These are phyloP conservation scores for Pogoniulus pusillus DNA, from an alignment of 2,797 vertebrate species.

Conservation along the genomic window DNA sequence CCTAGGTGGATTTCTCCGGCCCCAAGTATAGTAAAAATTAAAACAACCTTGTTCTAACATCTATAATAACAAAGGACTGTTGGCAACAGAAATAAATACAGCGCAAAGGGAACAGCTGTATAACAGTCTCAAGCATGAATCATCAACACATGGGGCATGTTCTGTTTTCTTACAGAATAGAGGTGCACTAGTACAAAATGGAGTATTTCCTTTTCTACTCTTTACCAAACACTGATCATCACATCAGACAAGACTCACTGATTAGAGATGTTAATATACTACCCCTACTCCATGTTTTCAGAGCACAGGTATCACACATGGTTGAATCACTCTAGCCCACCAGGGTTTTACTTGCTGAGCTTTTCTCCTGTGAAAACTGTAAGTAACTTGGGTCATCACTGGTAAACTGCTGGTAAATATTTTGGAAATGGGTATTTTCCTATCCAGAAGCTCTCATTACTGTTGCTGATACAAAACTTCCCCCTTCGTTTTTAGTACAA, in stretches of 20 bases:
- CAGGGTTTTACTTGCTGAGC: neutral
- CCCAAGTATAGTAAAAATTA: neutral
- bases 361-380: too few species aligned
- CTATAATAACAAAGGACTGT: neutral
- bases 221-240: neutral
- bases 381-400: neutral
- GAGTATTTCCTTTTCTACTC: neutral
- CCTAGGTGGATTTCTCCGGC: neutral
- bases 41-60: neutral
- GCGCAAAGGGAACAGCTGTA: neutral
- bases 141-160: neutral
- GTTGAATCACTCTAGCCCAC: neutral
- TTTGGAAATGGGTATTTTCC: neutral
- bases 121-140: neutral
- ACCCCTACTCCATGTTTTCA: neutral
- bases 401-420: neutral
- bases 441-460: neutral
- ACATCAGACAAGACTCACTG: accelerated
- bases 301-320: neutral
- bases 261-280: neutral
- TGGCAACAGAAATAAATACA: neutral
- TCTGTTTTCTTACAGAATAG: neutral
- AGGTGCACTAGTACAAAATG: neutral
- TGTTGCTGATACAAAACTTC: neutral
- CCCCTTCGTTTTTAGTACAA: neutral